Evolutionary conservation across 2,888 invertebrate species (phyloP), one percentile per base, ranked within the genome.

Genomic region (Diachrysia chrysitis): DNA sequence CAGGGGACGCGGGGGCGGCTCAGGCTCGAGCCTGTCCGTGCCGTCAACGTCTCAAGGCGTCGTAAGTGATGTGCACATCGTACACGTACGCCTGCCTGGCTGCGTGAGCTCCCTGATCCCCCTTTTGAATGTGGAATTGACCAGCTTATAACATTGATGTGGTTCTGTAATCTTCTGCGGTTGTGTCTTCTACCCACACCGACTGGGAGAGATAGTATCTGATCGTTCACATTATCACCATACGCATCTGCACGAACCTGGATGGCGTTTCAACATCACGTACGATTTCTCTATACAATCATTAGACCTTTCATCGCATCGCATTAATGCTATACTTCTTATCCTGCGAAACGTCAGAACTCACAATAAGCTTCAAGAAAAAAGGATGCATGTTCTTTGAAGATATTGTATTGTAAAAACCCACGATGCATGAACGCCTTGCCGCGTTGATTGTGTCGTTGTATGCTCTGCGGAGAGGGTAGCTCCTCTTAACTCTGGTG

Each of bases 1-100:
- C 96, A 96, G 96, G 92, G 96, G 96, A 91, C 95, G 96, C 86
- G 96, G 96, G 87, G 96, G 96, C 95, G 96, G 96, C 89, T 96
- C 96, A 95, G 97, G 97, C 96, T 97, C 97, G 95, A 97, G 97
- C 96, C 96, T 97, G 93, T 97, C 97, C 95, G 97, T 97, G 96
- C 97, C 97, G 94, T 97, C 97, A 89, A 95, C 97, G 91, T 97
- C 96, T 88, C 96, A 95, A 89, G 95, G 95, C 95, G 96, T 96
- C 92, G 96, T 96, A 96, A 96, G 96, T 96, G 93, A 94, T 89
- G 88, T 88, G 82, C 84, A 85, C 79, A 85, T 78, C 69, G 70
- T 76, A 73, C 75, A 84, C 85, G 90, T 85, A 84, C 83, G 87
- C 85, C 88, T 86, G 86, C 87, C 86, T 89, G 88, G 88, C 90